Conservation (phyloP, 2,888 invertebrate species). For the Leptinotarsa haldemani region DNA sequence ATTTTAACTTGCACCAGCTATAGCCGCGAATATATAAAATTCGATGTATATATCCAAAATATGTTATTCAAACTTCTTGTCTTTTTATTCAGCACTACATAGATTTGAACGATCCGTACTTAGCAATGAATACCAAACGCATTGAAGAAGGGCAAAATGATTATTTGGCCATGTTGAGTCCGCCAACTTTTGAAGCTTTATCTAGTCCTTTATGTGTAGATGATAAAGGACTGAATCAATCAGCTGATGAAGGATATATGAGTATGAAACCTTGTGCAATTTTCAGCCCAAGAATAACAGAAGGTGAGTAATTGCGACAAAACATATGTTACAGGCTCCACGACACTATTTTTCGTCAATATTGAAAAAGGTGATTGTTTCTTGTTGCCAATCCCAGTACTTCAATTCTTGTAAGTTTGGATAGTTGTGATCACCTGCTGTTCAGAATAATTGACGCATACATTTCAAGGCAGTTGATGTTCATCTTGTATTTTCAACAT, state of each 20-base stretch:
- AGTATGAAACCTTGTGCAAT: slow-evolving; percentile 72
- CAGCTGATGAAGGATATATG: slow-evolving; percentile 68
- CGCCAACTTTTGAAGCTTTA: slow-evolving; percentile 78
- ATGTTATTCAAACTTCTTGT: not conserved
- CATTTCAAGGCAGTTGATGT: too few species aligned
- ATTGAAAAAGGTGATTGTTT: too few species aligned
- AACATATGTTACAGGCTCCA: too few species aligned
- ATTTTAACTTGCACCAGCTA: too few species aligned
- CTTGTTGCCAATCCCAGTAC: too few species aligned
- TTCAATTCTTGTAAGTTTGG: too few species aligned
- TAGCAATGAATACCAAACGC: slow-evolving; percentile 75
- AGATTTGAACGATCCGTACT: slow-evolving; percentile 84
- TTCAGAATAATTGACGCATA: too few species aligned
- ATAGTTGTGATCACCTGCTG: too few species aligned
- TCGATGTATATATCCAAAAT: not conserved
- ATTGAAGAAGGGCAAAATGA: slow-evolving; percentile 72
- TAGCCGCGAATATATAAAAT: too few species aligned
- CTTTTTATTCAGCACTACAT: slow-evolving; percentile 80
- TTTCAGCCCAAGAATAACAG: slow-evolving; percentile 70
- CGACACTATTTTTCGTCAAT: too few species aligned
- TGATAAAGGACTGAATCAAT: slow-evolving; percentile 61
- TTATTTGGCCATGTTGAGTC: slow-evolving; percentile 82
- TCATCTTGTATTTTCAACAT: too few species aligned
- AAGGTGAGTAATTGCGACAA: slow-evolving; percentile 40
- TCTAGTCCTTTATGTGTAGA: slow-evolving; percentile 71